phyloP scores from a whole-genome alignment of 2,113 vertebrate species.

The Corvus cornix region DNA sequence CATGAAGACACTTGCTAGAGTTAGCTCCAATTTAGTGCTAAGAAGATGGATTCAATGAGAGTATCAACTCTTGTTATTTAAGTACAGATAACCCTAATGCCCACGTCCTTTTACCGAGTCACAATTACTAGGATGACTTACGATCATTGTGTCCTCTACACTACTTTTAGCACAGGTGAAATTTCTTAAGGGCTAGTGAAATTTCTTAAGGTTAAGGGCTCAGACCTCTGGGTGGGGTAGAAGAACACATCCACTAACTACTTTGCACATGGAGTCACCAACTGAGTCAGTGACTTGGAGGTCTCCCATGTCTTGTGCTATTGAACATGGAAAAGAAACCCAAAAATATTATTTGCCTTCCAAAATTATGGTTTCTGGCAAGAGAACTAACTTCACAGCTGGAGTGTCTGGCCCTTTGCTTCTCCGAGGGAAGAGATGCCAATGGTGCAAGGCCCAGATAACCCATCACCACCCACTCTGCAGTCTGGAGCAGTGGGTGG shows the following conservation, averaged over 20 bases:
- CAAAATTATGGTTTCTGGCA: neutral
- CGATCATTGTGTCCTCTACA: neutral
- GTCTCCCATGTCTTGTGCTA: neutral
- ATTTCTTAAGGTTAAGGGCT: neutral
- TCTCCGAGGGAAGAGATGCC: neutral
- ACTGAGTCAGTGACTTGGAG: neutral
- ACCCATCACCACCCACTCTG: neutral
- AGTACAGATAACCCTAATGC: neutral
- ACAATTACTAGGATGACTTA: neutral
- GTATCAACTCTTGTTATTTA: neutral
- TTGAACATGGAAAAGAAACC: neutral
- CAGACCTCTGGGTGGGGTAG: neutral
- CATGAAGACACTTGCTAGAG: neutral
- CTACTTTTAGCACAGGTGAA: neutral
- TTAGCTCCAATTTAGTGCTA: neutral
- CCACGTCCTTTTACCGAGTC: neutral
- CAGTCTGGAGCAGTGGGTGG: neutral
- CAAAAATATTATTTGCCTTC: neutral
- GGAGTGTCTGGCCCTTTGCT: neutral
- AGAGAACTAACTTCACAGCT: neutral
- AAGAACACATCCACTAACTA: neutral
- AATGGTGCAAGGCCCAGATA: neutral
- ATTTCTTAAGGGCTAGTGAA: neutral
- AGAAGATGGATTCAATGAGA: neutral
- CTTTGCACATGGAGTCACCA: neutral